phyloP scores from a whole-genome alignment of 2,113 vertebrate genomes.

The Ivindomyrus marchei region DNA sequence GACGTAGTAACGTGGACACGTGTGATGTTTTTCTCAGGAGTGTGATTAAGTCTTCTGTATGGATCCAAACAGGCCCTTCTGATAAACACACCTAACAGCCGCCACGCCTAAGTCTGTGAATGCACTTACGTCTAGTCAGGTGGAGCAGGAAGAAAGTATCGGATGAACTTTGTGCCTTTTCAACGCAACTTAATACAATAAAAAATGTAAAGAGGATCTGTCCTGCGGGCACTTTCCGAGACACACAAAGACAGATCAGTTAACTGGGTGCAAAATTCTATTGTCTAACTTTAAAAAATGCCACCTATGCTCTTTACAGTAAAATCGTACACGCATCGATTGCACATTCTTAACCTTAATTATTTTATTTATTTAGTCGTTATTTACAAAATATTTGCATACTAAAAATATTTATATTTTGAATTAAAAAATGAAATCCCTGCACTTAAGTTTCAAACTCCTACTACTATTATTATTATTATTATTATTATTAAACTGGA shows the following conservation, averaged over 20 bases:
- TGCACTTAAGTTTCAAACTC: background rate
- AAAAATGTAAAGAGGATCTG: constrained; percentile 11
- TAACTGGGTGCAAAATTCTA: background rate
- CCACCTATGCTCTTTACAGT: background rate
- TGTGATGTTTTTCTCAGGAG: constrained; percentile 17
- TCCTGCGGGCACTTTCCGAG: background rate
- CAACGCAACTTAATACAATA: background rate
- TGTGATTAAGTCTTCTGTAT: constrained; percentile 12
- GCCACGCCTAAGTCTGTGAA: constrained; percentile 11
- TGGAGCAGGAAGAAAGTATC: constrained; percentile 12
- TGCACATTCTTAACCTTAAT: background rate
- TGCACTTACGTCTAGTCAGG: constrained; percentile 8
- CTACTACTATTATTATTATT: background rate
- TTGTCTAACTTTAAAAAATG: background rate
- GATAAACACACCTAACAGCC: background rate
- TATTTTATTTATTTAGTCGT: too few species aligned
- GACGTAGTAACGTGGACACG: background rate
- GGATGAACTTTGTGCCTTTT: constrained; percentile 8
- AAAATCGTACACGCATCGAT: background rate
- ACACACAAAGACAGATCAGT: constrained; percentile 1
- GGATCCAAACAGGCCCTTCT: background rate
- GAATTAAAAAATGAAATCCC: background rate
- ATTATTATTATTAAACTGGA: background rate
- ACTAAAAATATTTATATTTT: background rate
- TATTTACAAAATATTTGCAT: background rate